phyloP scores from a whole-genome alignment of 2,888 invertebrate species.

The Zygaena filipendulae region DNA sequence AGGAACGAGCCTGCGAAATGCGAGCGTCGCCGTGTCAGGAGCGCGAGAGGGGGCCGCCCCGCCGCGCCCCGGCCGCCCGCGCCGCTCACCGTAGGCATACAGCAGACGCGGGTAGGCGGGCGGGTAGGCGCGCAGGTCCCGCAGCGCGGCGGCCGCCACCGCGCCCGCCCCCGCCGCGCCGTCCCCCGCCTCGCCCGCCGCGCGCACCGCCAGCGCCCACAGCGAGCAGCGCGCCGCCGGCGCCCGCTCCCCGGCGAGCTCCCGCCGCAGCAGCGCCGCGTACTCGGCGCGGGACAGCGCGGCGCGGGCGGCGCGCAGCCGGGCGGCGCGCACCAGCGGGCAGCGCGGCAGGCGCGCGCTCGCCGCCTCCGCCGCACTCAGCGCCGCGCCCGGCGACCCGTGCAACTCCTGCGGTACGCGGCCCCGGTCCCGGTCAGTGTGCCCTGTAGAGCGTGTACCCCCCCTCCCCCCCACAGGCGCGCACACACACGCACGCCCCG shows the following conservation, averaged over 20 bases:
- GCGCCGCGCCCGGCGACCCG: slow-evolving; percentile 18
- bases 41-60: too few species aligned
- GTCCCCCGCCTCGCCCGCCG: slow-evolving; percentile 11
- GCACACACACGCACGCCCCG: neutral
- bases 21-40: neutral
- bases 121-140: slow-evolving; percentile 18
- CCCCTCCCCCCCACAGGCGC: neutral
- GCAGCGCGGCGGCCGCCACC: slow-evolving; percentile 22
- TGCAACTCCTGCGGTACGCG: slow-evolving; percentile 23
- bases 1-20: slow-evolving; percentile 28
- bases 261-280: slow-evolving; percentile 19
- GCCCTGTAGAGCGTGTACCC: neutral
- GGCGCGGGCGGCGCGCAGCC: slow-evolving; percentile 21
- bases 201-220: slow-evolving; percentile 18
- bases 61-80: too few species aligned
- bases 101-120: slow-evolving; percentile 32
- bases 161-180: slow-evolving; percentile 14
- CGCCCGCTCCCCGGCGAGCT: slow-evolving; percentile 14
- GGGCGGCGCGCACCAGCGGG: slow-evolving; percentile 15
- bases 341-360: slow-evolving; percentile 12
- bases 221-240: slow-evolving; percentile 21
- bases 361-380: slow-evolving; percentile 18
- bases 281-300: slow-evolving; percentile 14
- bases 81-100: slow-evolving; percentile 28
- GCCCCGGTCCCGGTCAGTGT: neutral